These are phyloP conservation scores for Manacus vitellinus DNA, from an alignment of 2,113 vertebrate genomes.

Conservation along the genomic window DNA sequence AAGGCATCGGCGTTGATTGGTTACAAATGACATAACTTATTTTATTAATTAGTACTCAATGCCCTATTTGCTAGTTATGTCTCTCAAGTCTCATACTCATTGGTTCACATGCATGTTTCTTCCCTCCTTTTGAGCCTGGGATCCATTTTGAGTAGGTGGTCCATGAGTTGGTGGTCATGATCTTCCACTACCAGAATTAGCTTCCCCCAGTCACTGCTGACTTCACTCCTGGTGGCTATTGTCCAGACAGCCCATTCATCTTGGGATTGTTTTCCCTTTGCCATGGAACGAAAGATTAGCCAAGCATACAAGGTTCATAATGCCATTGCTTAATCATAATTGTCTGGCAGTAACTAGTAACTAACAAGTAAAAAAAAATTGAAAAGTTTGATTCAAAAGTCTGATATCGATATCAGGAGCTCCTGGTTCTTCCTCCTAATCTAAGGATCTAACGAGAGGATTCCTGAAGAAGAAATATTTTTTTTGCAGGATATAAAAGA, in stretches of 20 bases:
- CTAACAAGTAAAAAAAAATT: neutral
- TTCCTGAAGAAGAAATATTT: neutral
- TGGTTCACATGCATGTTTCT: neutral
- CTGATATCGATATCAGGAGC: too few species aligned
- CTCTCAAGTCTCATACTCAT: neutral
- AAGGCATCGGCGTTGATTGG: neutral
- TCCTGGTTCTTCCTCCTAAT: neutral
- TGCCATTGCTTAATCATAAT: neutral
- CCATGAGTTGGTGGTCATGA: neutral
- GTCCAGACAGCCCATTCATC: neutral
- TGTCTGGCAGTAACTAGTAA: neutral
- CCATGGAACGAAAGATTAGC: neutral
- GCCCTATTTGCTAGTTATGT: neutral
- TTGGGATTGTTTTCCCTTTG: neutral
- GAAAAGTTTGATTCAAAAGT: neutral
- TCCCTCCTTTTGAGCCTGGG: neutral
- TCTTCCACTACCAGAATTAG: neutral
- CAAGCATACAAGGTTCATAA: neutral
- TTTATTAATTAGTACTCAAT: neutral
- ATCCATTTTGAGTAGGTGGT: neutral
- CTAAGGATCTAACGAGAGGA: neutral
- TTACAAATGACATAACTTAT: neutral
- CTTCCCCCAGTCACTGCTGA: neutral
- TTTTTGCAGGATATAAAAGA: neutral
- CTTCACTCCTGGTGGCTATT: neutral